A percentile compares a stretch with the other conserved stretches of the same genome.
Evolutionary conservation across 2,888 invertebrate genomes (phyloP).

Genomic region (Drosophila gaucha): DNA sequence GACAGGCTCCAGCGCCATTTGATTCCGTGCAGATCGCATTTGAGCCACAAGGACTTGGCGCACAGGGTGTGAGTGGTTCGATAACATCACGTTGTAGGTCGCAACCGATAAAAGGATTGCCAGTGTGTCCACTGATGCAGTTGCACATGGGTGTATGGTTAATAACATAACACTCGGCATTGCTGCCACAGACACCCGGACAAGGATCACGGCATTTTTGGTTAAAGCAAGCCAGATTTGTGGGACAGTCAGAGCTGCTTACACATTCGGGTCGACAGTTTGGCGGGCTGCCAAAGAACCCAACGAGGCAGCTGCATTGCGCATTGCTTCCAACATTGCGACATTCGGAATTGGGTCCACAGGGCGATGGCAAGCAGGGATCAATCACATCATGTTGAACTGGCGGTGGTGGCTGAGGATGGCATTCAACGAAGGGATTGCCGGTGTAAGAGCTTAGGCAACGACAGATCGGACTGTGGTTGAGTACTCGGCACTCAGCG

Average conservation of each 20-base stretch:
- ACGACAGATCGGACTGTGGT: constrained; percentile 91
- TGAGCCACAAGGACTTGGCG: constrained; percentile 91
- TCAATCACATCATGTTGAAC: constrained; percentile 75
- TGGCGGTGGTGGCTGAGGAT: constrained; percentile 24
- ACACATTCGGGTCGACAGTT: constrained; percentile 92
- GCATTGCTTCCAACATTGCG: constrained; percentile 88
- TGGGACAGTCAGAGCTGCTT: constrained; percentile 91
- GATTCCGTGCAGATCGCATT: constrained; percentile 90
- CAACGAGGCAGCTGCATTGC: constrained; percentile 89
- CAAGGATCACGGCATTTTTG: constrained; percentile 91
- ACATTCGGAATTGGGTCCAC: constrained; percentile 91
- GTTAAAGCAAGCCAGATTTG: constrained; percentile 90
- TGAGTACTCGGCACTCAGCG: constrained; percentile 91
- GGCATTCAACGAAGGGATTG: constrained; percentile 85
- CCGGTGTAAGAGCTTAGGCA: constrained; percentile 86
- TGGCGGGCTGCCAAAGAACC: constrained; percentile 90
- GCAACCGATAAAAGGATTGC: constrained; percentile 86
- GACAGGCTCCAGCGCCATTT: constrained; percentile 88
- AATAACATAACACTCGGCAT: constrained; percentile 86
- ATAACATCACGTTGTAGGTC: constrained; percentile 57
- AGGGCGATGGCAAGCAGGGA: constrained; percentile 91
- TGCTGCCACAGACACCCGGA: constrained; percentile 88
- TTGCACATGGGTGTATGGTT: constrained; percentile 88
- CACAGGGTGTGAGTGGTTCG: constrained; percentile 86
- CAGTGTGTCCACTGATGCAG: constrained; percentile 86